These are phyloP conservation scores for Chesias legatella DNA, from an alignment of 2,888 invertebrate species.

Conservation along the genomic window DNA sequence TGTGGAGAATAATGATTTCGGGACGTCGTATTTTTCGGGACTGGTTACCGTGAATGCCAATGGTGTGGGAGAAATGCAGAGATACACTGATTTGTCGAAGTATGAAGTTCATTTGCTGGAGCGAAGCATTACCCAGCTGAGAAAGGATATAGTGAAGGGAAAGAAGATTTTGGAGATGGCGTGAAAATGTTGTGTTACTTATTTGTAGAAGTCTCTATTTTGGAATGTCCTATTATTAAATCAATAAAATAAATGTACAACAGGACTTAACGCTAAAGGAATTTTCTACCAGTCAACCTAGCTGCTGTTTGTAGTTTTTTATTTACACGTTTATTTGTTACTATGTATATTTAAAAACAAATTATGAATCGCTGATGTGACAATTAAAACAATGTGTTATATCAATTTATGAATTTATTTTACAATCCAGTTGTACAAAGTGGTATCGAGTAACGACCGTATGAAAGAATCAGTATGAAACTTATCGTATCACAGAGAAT, in stretches of 20 bases:
- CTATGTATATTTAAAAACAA: no score
- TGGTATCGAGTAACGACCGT: constrained; percentile 38
- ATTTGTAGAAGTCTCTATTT: no score
- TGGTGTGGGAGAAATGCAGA: constrained; percentile 52
- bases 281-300: no score
- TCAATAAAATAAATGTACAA: no score
- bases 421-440: constrained; percentile 52
- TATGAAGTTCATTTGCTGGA: constrained; percentile 55
- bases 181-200: constrained; percentile 16
- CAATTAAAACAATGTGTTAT: constrained; percentile 32
- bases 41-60: constrained; percentile 42
- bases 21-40: constrained; percentile 58
- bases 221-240: no score
- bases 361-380: not conserved
- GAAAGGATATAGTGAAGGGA: constrained; percentile 50
- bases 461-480: constrained; percentile 44
- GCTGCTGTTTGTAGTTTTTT: no score
- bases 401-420: constrained; percentile 65
- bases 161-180: constrained; percentile 51
- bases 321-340: no score
- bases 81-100: constrained; percentile 42
- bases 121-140: constrained; percentile 44
- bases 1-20: constrained; percentile 63
- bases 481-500: constrained; percentile 71
- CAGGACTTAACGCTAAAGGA: no score